Base-by-base conservation (phyloP, 1,140 invertebrate genomes). In the Trachelipus rathkii region DNA sequence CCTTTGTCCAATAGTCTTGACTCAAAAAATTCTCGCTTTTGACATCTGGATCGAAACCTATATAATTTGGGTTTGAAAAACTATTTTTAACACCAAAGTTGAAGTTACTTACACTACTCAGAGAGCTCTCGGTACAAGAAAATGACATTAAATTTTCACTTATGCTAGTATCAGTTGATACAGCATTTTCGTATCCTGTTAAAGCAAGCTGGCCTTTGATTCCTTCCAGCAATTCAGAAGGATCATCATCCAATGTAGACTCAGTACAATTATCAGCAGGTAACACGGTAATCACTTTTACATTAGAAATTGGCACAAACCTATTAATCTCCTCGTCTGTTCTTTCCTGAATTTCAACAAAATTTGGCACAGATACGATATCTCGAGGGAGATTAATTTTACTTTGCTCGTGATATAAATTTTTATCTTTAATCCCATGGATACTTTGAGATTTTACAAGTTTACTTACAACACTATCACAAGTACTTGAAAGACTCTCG, bases 361-460 rank as follows among this genome's bases (percentile, higher is more conserved):
- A 92, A 84, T 92, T 92, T 80, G 92, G 91, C 78, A 92, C 91
- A 3, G 91, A 93, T 67, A 91, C 88, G 0, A 90, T 90, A 81
- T 92, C 91, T 68, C 91, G 85, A 0, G 90, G 88, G 84, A 91
- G 88, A 50, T 77, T 71, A 19, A 15, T 50, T 72, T 72, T 71
- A 7, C 19, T 66, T 24, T 66, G 72, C 21, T 45, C 77, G 5
- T 21, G 15, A 44, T 77, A 73, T 44, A 43, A 70, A n/a, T 66
- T 50, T 67, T 81, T 81, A n/a, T 79, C 68, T 76, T 79, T 88
- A 67, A 90, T 89, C 23, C 88, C 83, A 82, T 89, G 88, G 0
- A 88, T 88, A 44, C 89, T 89, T 77, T 89, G 88, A 0, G 89
- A 90, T 82, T 90, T 90, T 10, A 88, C 86, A 83, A 90, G 87